These are phyloP conservation scores for Perizoma flavofasciatum DNA, from an alignment of 2,888 invertebrate genomes.

Conservation along the genomic window DNA sequence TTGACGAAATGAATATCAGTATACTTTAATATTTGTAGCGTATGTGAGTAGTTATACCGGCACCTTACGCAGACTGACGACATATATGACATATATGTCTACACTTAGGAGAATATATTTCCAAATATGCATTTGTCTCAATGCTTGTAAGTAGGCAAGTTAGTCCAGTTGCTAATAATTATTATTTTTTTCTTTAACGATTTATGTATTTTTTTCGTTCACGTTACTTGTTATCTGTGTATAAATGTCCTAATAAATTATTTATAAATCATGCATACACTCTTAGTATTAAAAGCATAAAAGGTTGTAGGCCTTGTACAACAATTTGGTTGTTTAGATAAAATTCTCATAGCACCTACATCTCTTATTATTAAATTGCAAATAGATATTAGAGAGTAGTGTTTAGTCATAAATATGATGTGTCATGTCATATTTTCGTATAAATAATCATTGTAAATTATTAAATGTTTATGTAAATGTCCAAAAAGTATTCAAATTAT, in stretches of 20 bases:
- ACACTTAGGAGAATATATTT: constrained; percentile 53
- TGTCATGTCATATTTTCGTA: constrained; percentile 80
- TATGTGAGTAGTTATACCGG: constrained; percentile 55
- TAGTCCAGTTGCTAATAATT: constrained; percentile 58
- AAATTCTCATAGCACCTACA: constrained; percentile 80
- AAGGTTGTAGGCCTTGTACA: constrained; percentile 72
- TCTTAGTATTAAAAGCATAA: constrained; percentile 79
- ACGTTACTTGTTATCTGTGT: constrained; percentile 67
- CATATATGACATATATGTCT: constrained; percentile 41
- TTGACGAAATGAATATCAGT: constrained; percentile 51
- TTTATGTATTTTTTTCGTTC: constrained; percentile 67
- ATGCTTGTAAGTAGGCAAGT: constrained; percentile 63
- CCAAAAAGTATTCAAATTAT: constrained; percentile 85
- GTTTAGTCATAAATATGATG: constrained; percentile 79
- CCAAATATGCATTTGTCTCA: constrained; percentile 74
- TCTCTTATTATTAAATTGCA: constrained; percentile 71
- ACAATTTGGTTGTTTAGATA: constrained; percentile 77
- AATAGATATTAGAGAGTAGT: constrained; percentile 78
- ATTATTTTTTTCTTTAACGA: constrained; percentile 51
- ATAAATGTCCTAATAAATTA: constrained; percentile 78
- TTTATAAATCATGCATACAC: constrained; percentile 83
- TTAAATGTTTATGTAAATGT: constrained; percentile 85
- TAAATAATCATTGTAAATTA: constrained; percentile 84
- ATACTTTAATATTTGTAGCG: constrained; percentile 41
- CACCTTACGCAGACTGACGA: constrained; percentile 70